Evolutionary conservation across 2,797 vertebrate genomes (phyloP), one percentile per base, ranked within the genome.

Genomic region (Anabacerthia variegaticeps): DNA sequence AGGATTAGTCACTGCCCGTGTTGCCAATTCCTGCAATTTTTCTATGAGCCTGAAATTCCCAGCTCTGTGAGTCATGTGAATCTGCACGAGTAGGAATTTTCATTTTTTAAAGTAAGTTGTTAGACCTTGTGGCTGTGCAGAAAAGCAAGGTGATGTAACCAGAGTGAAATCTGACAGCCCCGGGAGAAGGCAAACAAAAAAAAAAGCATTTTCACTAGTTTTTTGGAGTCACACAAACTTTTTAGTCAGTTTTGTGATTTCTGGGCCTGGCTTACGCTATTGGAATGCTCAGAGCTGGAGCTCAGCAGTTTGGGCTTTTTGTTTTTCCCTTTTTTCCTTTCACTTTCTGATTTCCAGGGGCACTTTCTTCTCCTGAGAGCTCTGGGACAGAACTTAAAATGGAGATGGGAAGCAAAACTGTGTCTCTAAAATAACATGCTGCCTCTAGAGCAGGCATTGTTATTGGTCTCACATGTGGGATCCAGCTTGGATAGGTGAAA

Each of bases 391-490:
- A 86, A n/a, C 59, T 30, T 69, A 65, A 93, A 88, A 91, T 41
- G 81, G 73, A 88, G 36, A 30, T 26, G 14, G 49, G 46, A 62
- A 81, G 69, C n/a, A 36, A 84, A 81, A 56, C 19, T 0, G 1
- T 0, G 21, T 34, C 65, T 80, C 46, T 67, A 27, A 73, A 61
- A 55, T 2, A 34, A 48, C 1, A 0, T 0, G 12, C 22, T 41
- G 12, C 24, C 67, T 32, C 4, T 43, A 34, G n/a, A 26, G 22
- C 49, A 22, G 30, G 78, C 30, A 7, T 2, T 59, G 4, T 22
- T 7, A 6, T 13, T 0, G 14, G 52, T 26, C n/a, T 41, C 15
- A 3, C 0, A 0, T 26, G 7, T 3, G 20, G 61, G n/a, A 30
- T 27, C 34, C 12, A 56, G 3, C 46, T 14, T 19, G 4, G 32